phyloP scores from a whole-genome alignment of 2,113 vertebrate species.

The Salminus brasiliensis region DNA sequence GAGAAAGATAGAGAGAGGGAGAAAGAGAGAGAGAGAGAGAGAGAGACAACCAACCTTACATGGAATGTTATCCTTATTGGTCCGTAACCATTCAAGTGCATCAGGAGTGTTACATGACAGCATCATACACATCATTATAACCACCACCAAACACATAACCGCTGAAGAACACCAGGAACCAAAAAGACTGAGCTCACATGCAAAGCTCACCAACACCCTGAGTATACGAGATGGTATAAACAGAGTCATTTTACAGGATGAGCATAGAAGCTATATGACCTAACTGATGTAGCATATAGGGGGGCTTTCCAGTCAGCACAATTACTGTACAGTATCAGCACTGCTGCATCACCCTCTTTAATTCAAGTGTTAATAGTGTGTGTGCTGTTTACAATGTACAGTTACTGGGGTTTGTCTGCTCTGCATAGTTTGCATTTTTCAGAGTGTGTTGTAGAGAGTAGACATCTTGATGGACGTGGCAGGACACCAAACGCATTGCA shows the following conservation, averaged over 20 bases:
- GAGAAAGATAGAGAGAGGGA: constrained; percentile 4
- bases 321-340: constrained; percentile 33
- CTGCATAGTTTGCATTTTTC: constrained; percentile 39
- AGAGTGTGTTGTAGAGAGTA: background rate
- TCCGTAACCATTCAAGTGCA: constrained; percentile 29
- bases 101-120: constrained; percentile 8
- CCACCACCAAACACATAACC: constrained; percentile 13
- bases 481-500: constrained; percentile 14
- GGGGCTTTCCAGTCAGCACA: constrained; percentile 7
- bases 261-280: background rate
- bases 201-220: constrained; percentile 41
- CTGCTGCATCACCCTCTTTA: background rate
- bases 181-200: constrained; percentile 42
- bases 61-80: background rate
- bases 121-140: constrained; percentile 12
- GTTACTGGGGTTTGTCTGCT: constrained; percentile 14
- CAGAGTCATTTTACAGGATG: constrained; percentile 39
- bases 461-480: background rate
- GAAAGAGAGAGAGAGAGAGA: background rate
- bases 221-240: constrained; percentile 28
- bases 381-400: constrained; percentile 18
- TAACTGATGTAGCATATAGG: constrained; percentile 2
- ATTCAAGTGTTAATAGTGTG: background rate
- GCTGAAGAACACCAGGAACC: constrained; percentile 13
- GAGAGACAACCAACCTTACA: background rate